phyloP scores from a whole-genome alignment of 2,797 vertebrate genomes.

The Anabas testudineus region DNA sequence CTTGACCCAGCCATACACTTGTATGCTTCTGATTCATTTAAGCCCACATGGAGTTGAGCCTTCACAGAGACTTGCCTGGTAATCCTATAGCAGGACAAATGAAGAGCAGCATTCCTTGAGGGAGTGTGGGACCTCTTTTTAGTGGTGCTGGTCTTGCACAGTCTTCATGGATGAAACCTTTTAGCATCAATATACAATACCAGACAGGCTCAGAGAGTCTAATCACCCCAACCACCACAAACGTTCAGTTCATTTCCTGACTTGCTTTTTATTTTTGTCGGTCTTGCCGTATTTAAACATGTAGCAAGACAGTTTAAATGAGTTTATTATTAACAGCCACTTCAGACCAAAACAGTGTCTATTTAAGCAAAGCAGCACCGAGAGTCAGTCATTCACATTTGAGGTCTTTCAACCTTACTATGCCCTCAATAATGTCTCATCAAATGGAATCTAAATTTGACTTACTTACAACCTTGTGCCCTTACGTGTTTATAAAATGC shows the following conservation, averaged over 20 bases:
- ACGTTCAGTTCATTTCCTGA: slow-evolving; percentile 33
- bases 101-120: slow-evolving; percentile 72
- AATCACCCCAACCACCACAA: slow-evolving; percentile 4
- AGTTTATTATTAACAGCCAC: slow-evolving; percentile 73
- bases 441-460: slow-evolving; percentile 72
- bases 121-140: slow-evolving; percentile 56
- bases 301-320: slow-evolving; percentile 48
- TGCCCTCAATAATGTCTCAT: slow-evolving; percentile 51
- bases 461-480: slow-evolving; percentile 31
- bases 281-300: slow-evolving; percentile 43
- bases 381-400: slow-evolving; percentile 38
- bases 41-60: slow-evolving; percentile 61
- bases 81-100: slow-evolving; percentile 77
- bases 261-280: slow-evolving; percentile 57
- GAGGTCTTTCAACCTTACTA: slow-evolving; percentile 55
- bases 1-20: slow-evolving; percentile 72
- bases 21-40: slow-evolving; percentile 66
- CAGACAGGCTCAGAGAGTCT: slow-evolving; percentile 47
- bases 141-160: slow-evolving; percentile 22
- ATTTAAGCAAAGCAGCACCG: slow-evolving; percentile 59
- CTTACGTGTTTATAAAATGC: slow-evolving; percentile 31
- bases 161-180: slow-evolving; percentile 49
- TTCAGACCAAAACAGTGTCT: slow-evolving; percentile 71
- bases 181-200: slow-evolving; percentile 60
- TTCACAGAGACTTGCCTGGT: slow-evolving; percentile 62